phyloP scores from a whole-genome alignment of 2,888 invertebrate genomes.

The Drosophila mimetica region DNA sequence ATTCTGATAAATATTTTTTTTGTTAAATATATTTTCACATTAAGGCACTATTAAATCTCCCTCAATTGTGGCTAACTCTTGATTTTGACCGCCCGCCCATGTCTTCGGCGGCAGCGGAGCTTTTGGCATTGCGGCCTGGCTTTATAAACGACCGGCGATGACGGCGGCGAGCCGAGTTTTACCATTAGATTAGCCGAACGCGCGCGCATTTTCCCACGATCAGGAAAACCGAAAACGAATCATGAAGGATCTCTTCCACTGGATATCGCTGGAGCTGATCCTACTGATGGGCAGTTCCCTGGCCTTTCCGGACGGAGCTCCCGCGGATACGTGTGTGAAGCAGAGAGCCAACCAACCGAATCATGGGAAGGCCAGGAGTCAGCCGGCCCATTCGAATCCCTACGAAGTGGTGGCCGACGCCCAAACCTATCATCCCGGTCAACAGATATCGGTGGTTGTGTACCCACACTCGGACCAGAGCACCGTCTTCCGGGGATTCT shows the following conservation, averaged over 20 bases:
- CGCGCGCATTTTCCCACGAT: slow-evolving; percentile 52
- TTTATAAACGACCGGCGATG: slow-evolving; percentile 67
- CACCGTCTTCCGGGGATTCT: slow-evolving; percentile 91
- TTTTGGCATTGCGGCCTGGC: slow-evolving; percentile 47
- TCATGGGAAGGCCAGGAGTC: slow-evolving; percentile 90
- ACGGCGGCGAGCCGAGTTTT: slow-evolving; percentile 70
- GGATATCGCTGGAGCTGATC: slow-evolving; percentile 47
- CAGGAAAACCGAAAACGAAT: slow-evolving; percentile 25
- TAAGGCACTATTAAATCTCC: not conserved
- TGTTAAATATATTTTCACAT: not conserved
- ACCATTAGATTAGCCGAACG: slow-evolving; percentile 64
- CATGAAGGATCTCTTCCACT: slow-evolving; percentile 39
- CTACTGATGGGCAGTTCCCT: slow-evolving; percentile 68
- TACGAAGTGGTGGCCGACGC: slow-evolving; percentile 89
- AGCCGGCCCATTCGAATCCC: slow-evolving; percentile 87
- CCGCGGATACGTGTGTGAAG: slow-evolving; percentile 92
- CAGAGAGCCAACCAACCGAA: slow-evolving; percentile 90
- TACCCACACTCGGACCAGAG: slow-evolving; percentile 75
- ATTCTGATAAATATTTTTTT: too few species aligned
- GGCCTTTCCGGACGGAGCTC: slow-evolving; percentile 92
- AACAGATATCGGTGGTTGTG: slow-evolving; percentile 86
- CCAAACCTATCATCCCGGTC: slow-evolving; percentile 88
- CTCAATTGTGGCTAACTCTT: slow-evolving; percentile 1
- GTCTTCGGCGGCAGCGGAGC: slow-evolving; percentile 32
- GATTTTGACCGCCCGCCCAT: slow-evolving; percentile 47